Percentiles rank a stretch among this genome's conserved stretches.
Evolutionary conservation across 2,888 invertebrate genomes (phyloP).

Genomic region (Teleiodes luculella): DNA sequence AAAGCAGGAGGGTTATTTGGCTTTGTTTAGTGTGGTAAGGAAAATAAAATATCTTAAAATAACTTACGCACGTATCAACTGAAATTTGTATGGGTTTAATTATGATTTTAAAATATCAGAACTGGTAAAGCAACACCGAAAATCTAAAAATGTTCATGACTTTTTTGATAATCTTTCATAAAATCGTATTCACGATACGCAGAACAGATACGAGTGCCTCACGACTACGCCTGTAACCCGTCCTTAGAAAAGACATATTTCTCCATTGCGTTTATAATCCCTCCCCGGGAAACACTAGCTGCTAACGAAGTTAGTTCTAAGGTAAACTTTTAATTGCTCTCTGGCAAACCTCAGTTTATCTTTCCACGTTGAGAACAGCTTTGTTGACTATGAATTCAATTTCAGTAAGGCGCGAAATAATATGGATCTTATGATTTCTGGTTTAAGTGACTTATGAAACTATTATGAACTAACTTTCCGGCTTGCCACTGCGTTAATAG

Average conservation of each 20-base stretch:
- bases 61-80: no score
- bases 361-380: conserved; percentile 70
- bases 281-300: conserved; percentile 56
- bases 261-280: conserved; percentile 57
- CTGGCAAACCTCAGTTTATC: conserved; percentile 73
- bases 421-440: conserved; percentile 20
- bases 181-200: background rate
- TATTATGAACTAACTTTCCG: no score
- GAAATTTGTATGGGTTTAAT: no score
- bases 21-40: no score
- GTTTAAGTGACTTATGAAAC: background rate
- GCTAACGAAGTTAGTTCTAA: conserved; percentile 73
- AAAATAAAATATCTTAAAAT: no score
- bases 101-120: no score
- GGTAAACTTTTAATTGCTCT: conserved; percentile 77
- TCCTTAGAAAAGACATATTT: conserved; percentile 57
- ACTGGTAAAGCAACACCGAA: no score
- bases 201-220: no score
- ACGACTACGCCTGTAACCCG: background rate
- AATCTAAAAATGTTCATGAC: no score
- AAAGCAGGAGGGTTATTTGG: no score
- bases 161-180: background rate
- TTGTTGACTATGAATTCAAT: conserved; percentile 74
- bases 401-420: conserved; percentile 58
- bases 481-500: no score